Evolutionary conservation across 2,888 invertebrate genomes (phyloP).

Genomic region (Drosophila kanekoi): DNA sequence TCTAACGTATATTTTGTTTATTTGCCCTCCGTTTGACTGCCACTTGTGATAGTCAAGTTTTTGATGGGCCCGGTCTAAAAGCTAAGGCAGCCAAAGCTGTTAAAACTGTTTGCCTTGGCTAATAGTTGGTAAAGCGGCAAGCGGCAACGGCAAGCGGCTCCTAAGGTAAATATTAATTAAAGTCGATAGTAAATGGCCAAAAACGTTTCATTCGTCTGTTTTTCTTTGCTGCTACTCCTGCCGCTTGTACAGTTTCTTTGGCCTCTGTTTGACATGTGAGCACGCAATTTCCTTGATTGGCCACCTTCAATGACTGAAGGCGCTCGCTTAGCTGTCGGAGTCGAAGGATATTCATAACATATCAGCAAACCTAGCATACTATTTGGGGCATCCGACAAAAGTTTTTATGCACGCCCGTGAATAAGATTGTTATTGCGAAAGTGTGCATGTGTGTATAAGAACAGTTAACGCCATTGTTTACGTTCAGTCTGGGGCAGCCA

Average conservation of each 20-base stretch:
- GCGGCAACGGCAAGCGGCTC: slow-evolving; percentile 23
- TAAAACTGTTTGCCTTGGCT: slow-evolving; percentile 76
- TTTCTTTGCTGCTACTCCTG: slow-evolving; percentile 29
- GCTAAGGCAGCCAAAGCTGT: slow-evolving; percentile 73
- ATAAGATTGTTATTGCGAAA: slow-evolving; percentile 11
- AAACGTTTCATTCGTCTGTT: slow-evolving; percentile 64
- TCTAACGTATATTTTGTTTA: slow-evolving; percentile 72
- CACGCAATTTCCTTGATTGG: slow-evolving; percentile 81
- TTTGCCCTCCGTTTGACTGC: slow-evolving; percentile 70
- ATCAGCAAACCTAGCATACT: slow-evolving; percentile 67
- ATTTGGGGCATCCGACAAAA: slow-evolving; percentile 50
- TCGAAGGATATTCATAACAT: slow-evolving; percentile 63
- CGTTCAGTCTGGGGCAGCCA: slow-evolving; percentile 57
- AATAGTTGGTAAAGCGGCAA: slow-evolving; percentile 64
- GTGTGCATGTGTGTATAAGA: slow-evolving; percentile 24
- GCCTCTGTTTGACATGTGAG: slow-evolving; percentile 75
- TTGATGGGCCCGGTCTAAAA: slow-evolving; percentile 62
- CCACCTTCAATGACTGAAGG: slow-evolving; percentile 70
- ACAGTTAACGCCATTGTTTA: slow-evolving; percentile 75
- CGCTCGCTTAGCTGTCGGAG: slow-evolving; percentile 61
- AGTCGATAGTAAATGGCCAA: slow-evolving; percentile 81
- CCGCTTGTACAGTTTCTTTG: slow-evolving; percentile 3
- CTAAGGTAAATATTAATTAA: slow-evolving; percentile 79
- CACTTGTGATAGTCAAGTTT: slow-evolving; percentile 56
- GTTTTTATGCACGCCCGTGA: slow-evolving; percentile 5